Conservation (phyloP, 2,888 invertebrate species). For the Quadroppia sp. region DNA sequence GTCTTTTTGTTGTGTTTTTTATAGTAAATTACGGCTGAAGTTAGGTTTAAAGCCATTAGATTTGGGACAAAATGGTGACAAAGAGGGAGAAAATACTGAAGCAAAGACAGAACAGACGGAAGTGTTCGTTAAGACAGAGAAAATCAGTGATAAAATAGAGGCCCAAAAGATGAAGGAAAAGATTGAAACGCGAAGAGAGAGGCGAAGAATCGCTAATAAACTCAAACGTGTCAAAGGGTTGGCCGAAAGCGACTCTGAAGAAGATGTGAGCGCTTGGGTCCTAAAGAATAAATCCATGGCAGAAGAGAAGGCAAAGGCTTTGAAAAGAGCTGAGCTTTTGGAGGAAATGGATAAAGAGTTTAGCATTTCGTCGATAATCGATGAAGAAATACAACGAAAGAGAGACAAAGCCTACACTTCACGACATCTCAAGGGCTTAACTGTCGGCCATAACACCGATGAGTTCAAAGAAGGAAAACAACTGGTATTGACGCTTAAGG, state of each 20-base stretch:
- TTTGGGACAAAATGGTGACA: conserved; percentile 52
- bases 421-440: conserved; percentile 71
- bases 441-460: conserved; percentile 74
- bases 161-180: conserved; percentile 77
- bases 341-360: conserved; percentile 94
- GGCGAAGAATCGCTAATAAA: conserved; percentile 68
- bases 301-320: conserved; percentile 76
- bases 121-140: conserved; percentile 60
- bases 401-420: conserved; percentile 61
- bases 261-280: conserved; percentile 72
- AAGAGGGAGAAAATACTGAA: conserved; percentile 51
- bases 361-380: conserved; percentile 53
- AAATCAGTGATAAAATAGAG: conserved; percentile 61
- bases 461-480: conserved; percentile 71
- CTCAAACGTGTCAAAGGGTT: conserved; percentile 55
- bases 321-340: conserved; percentile 79
- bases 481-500: conserved; percentile 86
- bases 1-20: conserved; percentile 54
- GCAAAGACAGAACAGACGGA: conserved; percentile 47
- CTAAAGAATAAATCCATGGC: conserved; percentile 69
- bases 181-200: conserved; percentile 71
- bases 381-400: conserved; percentile 13
- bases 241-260: conserved; percentile 71
- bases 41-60: conserved; percentile 89
- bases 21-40: conserved; percentile 81